Evolutionary conservation across 2,888 invertebrate genomes (phyloP).

Genomic region (Tenthredo livida): DNA sequence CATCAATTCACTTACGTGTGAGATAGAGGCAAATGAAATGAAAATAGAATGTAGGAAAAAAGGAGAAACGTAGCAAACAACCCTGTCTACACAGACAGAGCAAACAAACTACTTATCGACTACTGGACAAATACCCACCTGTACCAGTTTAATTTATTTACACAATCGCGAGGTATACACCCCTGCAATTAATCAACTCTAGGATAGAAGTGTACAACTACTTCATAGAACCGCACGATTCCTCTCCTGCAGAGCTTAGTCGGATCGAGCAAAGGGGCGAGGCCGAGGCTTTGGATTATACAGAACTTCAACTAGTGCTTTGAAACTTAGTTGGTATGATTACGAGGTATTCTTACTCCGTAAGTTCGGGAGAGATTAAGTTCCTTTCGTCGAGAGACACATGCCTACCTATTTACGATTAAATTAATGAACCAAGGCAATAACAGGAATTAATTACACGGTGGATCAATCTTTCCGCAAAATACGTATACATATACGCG

Average conservation of each 20-base stretch:
- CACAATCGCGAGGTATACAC: neutral
- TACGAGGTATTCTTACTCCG: conserved; percentile 32
- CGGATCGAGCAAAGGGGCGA: neutral
- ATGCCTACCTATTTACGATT: neutral
- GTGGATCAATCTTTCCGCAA: conserved; percentile 17
- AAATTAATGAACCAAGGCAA: neutral
- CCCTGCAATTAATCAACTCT: conserved; percentile 11
- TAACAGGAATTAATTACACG: neutral
- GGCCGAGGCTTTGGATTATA: neutral
- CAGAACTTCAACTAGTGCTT: conserved; percentile 17
- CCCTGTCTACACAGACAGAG: neutral
- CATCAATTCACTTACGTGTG: neutral
- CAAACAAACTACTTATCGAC: neutral
- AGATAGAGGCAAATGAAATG: neutral
- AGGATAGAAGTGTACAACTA: neutral
- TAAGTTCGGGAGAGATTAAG: conserved; percentile 14
- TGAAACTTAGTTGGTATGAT: conserved; percentile 15
- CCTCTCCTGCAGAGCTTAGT: neutral
- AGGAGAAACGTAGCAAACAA: neutral
- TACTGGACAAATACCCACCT: neutral
- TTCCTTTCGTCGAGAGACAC: neutral
- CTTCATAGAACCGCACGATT: conserved; percentile 10
- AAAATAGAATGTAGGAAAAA: neutral
- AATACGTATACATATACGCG: neutral
- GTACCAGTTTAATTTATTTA: conserved; percentile 1